Percentiles rank a stretch among this genome's conserved stretches.
phyloP scores from a whole-genome alignment of 2,797 vertebrate species.

The Phoebastria nigripes region DNA sequence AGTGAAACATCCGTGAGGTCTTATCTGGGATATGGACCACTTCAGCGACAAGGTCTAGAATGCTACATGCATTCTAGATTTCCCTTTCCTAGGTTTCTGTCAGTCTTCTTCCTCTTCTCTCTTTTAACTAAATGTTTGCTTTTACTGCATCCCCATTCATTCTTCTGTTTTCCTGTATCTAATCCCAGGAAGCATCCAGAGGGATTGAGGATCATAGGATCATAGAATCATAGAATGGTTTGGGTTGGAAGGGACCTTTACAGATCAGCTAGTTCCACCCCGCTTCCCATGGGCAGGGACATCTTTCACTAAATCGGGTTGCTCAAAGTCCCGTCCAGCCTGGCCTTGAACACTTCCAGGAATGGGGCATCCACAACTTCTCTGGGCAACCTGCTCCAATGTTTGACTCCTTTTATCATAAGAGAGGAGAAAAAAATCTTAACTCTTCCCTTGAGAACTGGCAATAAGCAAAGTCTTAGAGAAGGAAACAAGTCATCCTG shows the following conservation, averaged over 20 bases:
- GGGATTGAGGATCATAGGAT: background rate
- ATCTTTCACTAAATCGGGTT: background rate
- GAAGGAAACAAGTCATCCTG: background rate
- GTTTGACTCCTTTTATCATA: background rate
- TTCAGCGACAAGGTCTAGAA: background rate
- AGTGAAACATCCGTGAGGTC: background rate
- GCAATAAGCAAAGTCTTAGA: background rate
- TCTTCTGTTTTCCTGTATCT: background rate
- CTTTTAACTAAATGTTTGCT: background rate
- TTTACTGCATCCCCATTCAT: background rate
- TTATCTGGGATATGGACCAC: background rate
- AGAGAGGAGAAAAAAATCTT: background rate
- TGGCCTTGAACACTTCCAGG: background rate
- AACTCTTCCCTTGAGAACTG: background rate
- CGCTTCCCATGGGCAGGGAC: background rate
- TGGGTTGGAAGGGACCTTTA: background rate
- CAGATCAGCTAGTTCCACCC: background rate
- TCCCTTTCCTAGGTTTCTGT: background rate
- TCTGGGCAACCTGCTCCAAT: background rate
- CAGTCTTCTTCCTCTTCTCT: background rate
- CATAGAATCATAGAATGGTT: background rate
- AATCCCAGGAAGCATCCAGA: background rate
- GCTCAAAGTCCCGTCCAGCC: background rate
- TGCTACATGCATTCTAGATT: background rate
- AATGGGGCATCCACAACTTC: background rate